Evolutionary conservation across 2,113 vertebrate genomes (phyloP), one percentile per base, ranked within the genome.

Genomic region (Saimiri boliviensis): DNA sequence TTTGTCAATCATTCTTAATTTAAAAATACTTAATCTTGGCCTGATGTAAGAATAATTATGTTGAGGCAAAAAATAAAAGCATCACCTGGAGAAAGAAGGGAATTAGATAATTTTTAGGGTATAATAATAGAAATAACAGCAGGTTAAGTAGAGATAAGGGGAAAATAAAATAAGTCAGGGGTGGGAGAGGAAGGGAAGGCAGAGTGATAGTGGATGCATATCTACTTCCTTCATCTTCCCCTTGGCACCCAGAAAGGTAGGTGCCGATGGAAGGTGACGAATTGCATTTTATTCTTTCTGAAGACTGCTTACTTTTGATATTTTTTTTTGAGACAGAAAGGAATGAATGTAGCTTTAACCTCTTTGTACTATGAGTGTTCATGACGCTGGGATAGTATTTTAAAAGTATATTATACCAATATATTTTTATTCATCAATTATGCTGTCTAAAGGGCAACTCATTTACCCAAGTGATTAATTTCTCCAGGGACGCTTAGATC

Each of bases 351-450:
- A 79, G n/a, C 23, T 54, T 84, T 25, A 91, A n/a, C 13, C 9
- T 70, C 23, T 70, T 70, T 93, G 20, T 66, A 49, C 32, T 45
- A 16, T 71, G 63, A 47, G 12, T 20, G 5, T 86, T 91, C 25
- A 4, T 80, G 77, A 84, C 27, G 2, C 42, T 37, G 42, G 40
- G 90, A 66, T 70, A 77, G 37, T 54, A 42, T 82, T 73, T 79
- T 6, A 56, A 87, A 82, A 63, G n/a, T 71, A 52, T 56, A n/a
- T 30, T 56, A 14, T 60, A 68, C 25, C 7, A n/a, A 6, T 35
- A 13, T 58, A 84, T 52, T 91, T 84, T 83, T 54, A 47, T 63
- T 88, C 6, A 88, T 74, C 74, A 85, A 70, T 91, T 96, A 76
- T n/a, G 14, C 68, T 80, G 49, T 56, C 27, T 35, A 87, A 85